Percentiles rank a stretch among this genome's conserved stretches.
Conservation (phyloP, 2,797 vertebrate species). For the Myripristis murdjan region DNA sequence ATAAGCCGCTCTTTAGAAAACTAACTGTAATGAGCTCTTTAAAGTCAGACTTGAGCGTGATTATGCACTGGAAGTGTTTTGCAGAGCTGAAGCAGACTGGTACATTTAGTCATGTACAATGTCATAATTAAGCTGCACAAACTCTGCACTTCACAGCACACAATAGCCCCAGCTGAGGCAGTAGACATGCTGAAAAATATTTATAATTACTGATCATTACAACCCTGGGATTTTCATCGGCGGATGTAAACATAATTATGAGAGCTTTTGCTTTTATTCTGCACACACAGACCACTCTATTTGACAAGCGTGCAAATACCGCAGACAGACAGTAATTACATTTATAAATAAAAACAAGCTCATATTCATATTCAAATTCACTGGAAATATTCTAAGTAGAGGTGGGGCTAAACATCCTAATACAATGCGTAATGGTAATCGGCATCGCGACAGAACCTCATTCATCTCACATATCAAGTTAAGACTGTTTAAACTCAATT, state of each 20-base stretch:
- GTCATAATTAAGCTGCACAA: constrained; percentile 97
- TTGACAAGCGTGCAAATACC: constrained; percentile 86
- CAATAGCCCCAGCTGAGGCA: constrained; percentile 81
- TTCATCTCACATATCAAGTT: constrained; percentile 87
- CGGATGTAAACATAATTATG: constrained; percentile 87
- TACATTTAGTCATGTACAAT: constrained; percentile 92
- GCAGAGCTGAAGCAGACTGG: constrained; percentile 90
- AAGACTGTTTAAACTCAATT: constrained; percentile 85
- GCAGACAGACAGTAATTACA: constrained; percentile 84
- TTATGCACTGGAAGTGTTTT: constrained; percentile 95
- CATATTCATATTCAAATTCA: constrained; percentile 80
- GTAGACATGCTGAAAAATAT: constrained; percentile 83
- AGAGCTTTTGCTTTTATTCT: constrained; percentile 85
- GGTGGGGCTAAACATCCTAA: constrained; percentile 70
- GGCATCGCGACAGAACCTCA: constrained; percentile 65
- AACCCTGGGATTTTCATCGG: constrained; percentile 85
- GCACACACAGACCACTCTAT: constrained; percentile 73
- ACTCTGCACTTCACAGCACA: constrained; percentile 84
- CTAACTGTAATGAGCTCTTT: constrained; percentile 99
- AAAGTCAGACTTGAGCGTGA: constrained; percentile 96
- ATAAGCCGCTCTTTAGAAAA: constrained; percentile 99
- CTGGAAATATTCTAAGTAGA: constrained; percentile 69
- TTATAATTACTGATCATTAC: constrained; percentile 89
- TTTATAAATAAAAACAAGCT: constrained; percentile 87
- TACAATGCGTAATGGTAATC: constrained; percentile 79